Evolutionary conservation across 2,797 vertebrate genomes (phyloP), one percentile per base, ranked within the genome.

Genomic region (Thunnus albacares): DNA sequence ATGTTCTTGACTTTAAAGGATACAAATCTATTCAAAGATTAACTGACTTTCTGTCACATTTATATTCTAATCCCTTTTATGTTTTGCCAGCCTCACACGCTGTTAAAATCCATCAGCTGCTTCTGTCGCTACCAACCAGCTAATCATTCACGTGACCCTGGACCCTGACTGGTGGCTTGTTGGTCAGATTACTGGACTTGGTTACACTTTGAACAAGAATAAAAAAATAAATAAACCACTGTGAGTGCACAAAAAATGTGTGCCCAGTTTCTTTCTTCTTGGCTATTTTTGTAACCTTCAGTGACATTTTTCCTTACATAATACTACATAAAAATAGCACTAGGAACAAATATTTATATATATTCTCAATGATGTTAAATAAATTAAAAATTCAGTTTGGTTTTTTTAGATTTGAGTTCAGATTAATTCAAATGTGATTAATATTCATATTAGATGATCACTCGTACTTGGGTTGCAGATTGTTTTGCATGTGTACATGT

Each of bases 71-170:
- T 53, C 18, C 14, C 11, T 43, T 49, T 62, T 1, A 66, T 61
- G 56, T 59, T 49, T 79, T 55, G 1, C 7, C 14, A 28, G 18
- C 28, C 2, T 68, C 28, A 47, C n/a, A 55, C 6, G 17, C 1
- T 62, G 30, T 38, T 52, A 28, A 68, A 64, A 33, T 43, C 28
- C 6, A 20, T 26, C 45, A 41, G 15, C 24, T 63, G 26, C 20
- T 11, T 33, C 55, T 33, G 41, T 68, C 47, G 11, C 22, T 41
- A 12, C 13, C 9, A 73, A 64, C 2, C 35, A 65, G 63, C 35
- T 79, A 55, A 67, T 84, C 20, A 79, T 77, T 81, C 33, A 75
- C 56, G 6, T 3, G 28, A 61, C 45, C 30, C 15, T 72, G 24
- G 6, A 60, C 56, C 10, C 30, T 43, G 45, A 55, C 33, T 57